Evolutionary conservation across 2,113 vertebrate species (phyloP), one percentile per base, ranked within the genome.

Genomic region (Apeltes quadracus): DNA sequence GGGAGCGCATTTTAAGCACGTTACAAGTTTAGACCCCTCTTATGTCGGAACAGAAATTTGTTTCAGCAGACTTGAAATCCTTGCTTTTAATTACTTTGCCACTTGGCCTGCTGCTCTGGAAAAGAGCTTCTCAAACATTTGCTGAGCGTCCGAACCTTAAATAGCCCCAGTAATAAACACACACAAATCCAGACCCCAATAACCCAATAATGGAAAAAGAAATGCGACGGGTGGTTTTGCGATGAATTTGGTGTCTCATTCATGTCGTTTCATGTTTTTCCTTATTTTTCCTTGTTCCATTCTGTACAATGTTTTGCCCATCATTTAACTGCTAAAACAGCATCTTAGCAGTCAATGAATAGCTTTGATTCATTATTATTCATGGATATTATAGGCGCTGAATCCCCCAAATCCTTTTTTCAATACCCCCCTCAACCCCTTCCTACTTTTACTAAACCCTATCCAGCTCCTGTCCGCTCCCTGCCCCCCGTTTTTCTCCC

Each of bases 381-480:
- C 15, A 39, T 65, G 70, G 34, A 41, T 41, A 34, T 54, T 53
- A 34, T 39, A 79, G 59, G 56, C 6, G 25, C 50, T 43, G 32
- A 80, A 63, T 84, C 78, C 55, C 44, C 23, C 25, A 67, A 58
- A 80, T 78, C 66, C 63, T 88, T 84, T 90, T 87, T 88, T 85
- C 72, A 84, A 78, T 80, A 72, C 81, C 71, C 80, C 72, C 67
- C 64, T 79, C 72, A 50, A 64, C 69, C 81, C 79, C 77, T 78
- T 72, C 76, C 81, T 50, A 72, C 67, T 73, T 56, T 76, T 66
- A 41, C 61, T 68, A 71, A 87, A 80, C 73, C 82, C 75, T 81
- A 73, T 87, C 81, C 83, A 77, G 72, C 73, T 84, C 78, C 81
- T 84, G 75, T 85, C 79, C 86, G 76, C 86, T 83, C 79, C 84